Evolutionary conservation across 2,113 vertebrate species (phyloP), one percentile per base, ranked within the genome.

Genomic region (Cheilinus undulatus): DNA sequence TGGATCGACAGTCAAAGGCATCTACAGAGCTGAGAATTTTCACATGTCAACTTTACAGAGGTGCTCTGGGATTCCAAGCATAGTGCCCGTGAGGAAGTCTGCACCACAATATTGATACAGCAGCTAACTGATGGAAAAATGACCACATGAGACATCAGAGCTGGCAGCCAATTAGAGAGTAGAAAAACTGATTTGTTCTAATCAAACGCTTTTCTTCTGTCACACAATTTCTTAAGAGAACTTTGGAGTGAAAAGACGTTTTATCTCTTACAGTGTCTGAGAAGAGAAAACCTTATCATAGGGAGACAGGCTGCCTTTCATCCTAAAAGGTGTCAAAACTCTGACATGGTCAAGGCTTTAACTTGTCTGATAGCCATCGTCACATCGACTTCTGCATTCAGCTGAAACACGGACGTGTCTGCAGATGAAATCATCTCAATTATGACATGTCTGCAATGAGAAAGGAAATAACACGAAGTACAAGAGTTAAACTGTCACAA

Each of bases 41-140:
- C 87, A 89, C 91, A 89, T 70, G 88, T 90, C 85, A 86, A 87
- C 83, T 88, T 73, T 20, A 88, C 49, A 50, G 76, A 79, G 78
- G 75, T 66, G 51, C 65, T 58, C 32, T 38, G 73, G 73, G 86
- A 92, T 84, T 90, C 89, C 85, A 53, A 75, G 76, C 88, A 90
- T 86, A 83, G 57, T 71, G 49, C 45, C 72, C 10, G 6, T 27
- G 62, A 66, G 77, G 79, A 86, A 50, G 81, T 64, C 64, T 66
- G 59, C 49, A 72, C 45, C 57, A 78, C 52, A 78, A 69, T 71
- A 83, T 76, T 79, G 67, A 84, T 69, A 62, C 79, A 76, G 67
- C 5, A 13, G 72, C 53, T 56, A 70, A 49, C 46, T 64, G 46
- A 70, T 64, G 51, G 58, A 74, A 63, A 42, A 59, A 54, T 9